These are phyloP conservation scores for Nemotelus pantherinus DNA, from an alignment of 2,888 invertebrate species.

Conservation along the genomic window DNA sequence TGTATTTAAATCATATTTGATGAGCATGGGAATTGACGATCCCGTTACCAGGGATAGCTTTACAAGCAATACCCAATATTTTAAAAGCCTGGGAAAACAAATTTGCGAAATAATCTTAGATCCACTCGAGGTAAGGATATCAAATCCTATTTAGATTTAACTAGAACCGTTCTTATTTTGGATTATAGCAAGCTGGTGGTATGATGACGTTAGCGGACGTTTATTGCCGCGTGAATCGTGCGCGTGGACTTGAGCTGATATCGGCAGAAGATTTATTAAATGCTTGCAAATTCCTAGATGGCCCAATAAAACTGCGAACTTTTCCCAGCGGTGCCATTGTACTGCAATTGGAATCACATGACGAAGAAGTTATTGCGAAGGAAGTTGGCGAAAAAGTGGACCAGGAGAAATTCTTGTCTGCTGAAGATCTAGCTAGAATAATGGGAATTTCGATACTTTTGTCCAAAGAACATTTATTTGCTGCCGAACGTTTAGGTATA, in stretches of 20 bases:
- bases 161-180: slow-evolving; percentile 19
- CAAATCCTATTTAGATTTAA: slow-evolving; percentile 32
- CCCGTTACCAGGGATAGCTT: slow-evolving; percentile 94
- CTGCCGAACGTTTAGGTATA: slow-evolving; percentile 85
- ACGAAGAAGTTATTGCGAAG: slow-evolving; percentile 76
- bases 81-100: slow-evolving; percentile 84
- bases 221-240: slow-evolving; percentile 96
- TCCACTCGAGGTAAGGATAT: slow-evolving; percentile 75
- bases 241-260: slow-evolving; percentile 92
- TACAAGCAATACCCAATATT: slow-evolving; percentile 86
- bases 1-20: slow-evolving; percentile 92
- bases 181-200: slow-evolving; percentile 83
- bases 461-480: slow-evolving; percentile 87
- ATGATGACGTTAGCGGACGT: slow-evolving; percentile 97
- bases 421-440: slow-evolving; percentile 86
- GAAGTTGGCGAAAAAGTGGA: slow-evolving; percentile 73
- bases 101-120: slow-evolving; percentile 82
- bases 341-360: slow-evolving; percentile 81
- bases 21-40: slow-evolving; percentile 97
- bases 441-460: slow-evolving; percentile 87
- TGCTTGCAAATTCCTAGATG: slow-evolving; percentile 78
- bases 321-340: slow-evolving; percentile 98
- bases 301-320: slow-evolving; percentile 80
- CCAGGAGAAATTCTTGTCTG: slow-evolving; percentile 77
- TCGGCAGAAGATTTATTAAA: slow-evolving; percentile 97